Evolutionary conservation across 2,888 invertebrate genomes (phyloP), one percentile per base, ranked within the genome.

Genomic region (Holacanthella duospinosa): DNA sequence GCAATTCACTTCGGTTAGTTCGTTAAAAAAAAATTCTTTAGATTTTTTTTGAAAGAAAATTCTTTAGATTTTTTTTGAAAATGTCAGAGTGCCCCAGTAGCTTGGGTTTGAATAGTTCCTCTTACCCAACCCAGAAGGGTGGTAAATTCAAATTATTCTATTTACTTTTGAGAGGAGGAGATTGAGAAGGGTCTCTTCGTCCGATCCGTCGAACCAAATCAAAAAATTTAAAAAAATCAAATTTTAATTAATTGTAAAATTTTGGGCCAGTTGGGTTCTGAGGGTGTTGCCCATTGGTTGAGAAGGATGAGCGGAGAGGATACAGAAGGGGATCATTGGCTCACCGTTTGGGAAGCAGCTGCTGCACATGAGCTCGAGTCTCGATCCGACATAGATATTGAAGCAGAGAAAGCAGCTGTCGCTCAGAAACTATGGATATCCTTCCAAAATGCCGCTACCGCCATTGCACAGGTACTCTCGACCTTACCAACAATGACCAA

Each of bases 391-490:
- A 29, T 60, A 12, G 60, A 44, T 16, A 56, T 60, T 29, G 55
- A 63, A 16, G 25, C 56, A 21, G 64, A 64, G 29, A 54, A 64
- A 21, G 62, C 60, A 29, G 55, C 60, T 54, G 29, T 55, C 9
- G 44, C 26, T 9, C 48, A 48, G 16, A 63, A 59, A 44, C 36
- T 71, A 56, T 71, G 71, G 71, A 61, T 61, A 16, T 65, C 63
- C 55, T 71, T 71, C 55, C 71, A 71, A 57, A 68, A 67, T 59
- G 67, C 68, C 58, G 71, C 71, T 26, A 69, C 69, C 55, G 67
- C 71, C 24, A 68, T 71, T 57, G 71, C 71, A 48, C 68, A 71
- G 66, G 71, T 69, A 36, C 24, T n/a, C n/a, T n/a, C n/a, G n/a
- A n/a, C n/a, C n/a, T n/a, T n/a, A n/a, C n/a, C n/a, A 59, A 26